Conservation (phyloP, 2,113 vertebrate genomes). For the Aldabrachelys gigantea region DNA sequence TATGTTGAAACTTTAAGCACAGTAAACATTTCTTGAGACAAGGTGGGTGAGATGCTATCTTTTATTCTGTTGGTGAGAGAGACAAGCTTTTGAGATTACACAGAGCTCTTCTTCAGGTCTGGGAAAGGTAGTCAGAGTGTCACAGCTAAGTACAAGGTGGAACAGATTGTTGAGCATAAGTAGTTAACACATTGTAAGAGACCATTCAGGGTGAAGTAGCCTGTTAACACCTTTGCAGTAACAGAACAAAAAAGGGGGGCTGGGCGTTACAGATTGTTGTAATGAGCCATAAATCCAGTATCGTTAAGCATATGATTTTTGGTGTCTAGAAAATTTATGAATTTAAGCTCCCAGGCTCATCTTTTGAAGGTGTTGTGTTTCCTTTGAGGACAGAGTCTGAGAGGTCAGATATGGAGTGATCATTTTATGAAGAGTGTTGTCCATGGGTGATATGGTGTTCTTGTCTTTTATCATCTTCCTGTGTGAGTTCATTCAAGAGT, state of each 20-base stretch:
- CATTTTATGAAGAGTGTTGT: background rate
- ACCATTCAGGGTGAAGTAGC: background rate
- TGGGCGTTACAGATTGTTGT: background rate
- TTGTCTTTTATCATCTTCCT: background rate
- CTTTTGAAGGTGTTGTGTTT: no score
- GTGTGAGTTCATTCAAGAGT: background rate
- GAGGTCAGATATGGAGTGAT: no score
- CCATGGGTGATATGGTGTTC: background rate
- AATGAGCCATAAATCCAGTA: background rate
- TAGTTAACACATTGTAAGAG: background rate
- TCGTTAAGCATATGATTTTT: background rate
- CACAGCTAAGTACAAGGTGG: background rate
- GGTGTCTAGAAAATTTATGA: no score
- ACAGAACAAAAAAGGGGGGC: background rate
- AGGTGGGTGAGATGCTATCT: background rate
- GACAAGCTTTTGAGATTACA: no score
- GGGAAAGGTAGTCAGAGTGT: background rate
- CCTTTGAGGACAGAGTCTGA: no score
- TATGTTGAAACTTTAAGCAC: background rate
- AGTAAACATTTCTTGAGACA: background rate
- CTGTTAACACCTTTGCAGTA: background rate
- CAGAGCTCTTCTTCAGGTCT: background rate
- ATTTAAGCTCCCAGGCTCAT: no score
- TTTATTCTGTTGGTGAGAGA: no score
- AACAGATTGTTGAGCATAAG: background rate